phyloP scores from a whole-genome alignment of 2,888 invertebrate species.

The Leucania comma region DNA sequence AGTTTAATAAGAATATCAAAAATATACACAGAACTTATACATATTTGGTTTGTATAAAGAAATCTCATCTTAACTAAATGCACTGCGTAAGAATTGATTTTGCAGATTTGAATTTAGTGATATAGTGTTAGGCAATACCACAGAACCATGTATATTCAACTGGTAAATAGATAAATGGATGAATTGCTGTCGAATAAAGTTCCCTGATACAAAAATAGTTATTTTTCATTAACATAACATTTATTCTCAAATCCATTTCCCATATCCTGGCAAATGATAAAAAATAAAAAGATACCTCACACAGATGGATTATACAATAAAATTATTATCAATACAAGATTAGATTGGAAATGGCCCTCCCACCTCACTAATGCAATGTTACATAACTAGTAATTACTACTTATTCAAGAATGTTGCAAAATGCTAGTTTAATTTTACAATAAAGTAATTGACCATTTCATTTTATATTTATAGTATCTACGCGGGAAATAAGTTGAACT shows the following conservation, averaged over 20 bases:
- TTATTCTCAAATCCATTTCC: constrained; percentile 22
- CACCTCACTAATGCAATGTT: constrained; percentile 18
- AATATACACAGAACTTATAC: constrained; percentile 64
- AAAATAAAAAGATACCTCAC: constrained; percentile 22
- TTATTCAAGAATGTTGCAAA: constrained; percentile 18
- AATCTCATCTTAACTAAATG: constrained; percentile 65
- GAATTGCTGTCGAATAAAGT: constrained; percentile 79
- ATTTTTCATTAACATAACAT: constrained; percentile 43
- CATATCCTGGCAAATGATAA: constrained; percentile 12
- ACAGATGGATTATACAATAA: constrained; percentile 15
- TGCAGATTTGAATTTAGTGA: constrained; percentile 63
- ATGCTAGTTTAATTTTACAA: constrained; percentile 31
- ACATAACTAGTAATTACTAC: constrained; percentile 19
- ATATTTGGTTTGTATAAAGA: constrained; percentile 60
- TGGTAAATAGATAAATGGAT: constrained; percentile 65
- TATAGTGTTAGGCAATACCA: constrained; percentile 57
- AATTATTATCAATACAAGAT: constrained; percentile 35
- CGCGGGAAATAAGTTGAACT: too few relatives aligned
- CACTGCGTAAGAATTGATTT: constrained; percentile 77
- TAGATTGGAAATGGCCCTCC: constrained; percentile 43
- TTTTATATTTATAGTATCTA: too few relatives aligned
- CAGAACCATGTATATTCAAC: constrained; percentile 61
- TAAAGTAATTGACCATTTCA: constrained; percentile 16
- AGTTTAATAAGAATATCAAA: constrained; percentile 71
- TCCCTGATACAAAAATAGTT: constrained; percentile 59